phyloP scores from a whole-genome alignment of 2,113 vertebrate genomes.

The Erinaceus europaeus region DNA sequence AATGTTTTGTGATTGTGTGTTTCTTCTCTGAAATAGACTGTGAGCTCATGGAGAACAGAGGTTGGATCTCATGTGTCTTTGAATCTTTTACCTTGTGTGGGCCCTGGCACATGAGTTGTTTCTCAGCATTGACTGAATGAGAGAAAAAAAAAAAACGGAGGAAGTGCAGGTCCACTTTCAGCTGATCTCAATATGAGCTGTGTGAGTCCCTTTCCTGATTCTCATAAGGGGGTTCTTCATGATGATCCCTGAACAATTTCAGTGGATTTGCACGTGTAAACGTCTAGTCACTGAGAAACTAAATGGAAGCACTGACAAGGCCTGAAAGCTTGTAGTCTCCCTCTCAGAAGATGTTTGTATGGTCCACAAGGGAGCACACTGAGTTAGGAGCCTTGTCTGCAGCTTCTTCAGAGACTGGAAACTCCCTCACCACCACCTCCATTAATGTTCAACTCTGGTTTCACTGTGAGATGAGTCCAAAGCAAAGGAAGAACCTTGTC shows the following conservation, averaged over 20 bases:
- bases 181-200: background rate
- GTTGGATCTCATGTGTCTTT: background rate
- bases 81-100: background rate
- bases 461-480: rapidly evolving
- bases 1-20: background rate
- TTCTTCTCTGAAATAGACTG: background rate
- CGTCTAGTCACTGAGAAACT: background rate
- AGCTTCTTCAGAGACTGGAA: background rate
- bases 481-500: background rate
- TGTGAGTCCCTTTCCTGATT: background rate
- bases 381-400: background rate
- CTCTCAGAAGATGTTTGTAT: background rate
- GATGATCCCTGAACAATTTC: background rate
- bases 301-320: background rate
- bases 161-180: background rate
- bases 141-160: background rate
- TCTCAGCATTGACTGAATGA: background rate
- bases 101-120: background rate
- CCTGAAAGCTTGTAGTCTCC: background rate
- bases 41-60: background rate
- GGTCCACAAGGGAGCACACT: background rate
- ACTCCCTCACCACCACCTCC: background rate
- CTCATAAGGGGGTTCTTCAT: background rate
- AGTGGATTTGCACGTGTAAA: background rate
- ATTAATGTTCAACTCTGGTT: background rate